Evolutionary conservation across 2,113 vertebrate genomes (phyloP), one percentile per base, ranked within the genome.

Genomic region (Sinocyclocheilus maitianheensis): DNA sequence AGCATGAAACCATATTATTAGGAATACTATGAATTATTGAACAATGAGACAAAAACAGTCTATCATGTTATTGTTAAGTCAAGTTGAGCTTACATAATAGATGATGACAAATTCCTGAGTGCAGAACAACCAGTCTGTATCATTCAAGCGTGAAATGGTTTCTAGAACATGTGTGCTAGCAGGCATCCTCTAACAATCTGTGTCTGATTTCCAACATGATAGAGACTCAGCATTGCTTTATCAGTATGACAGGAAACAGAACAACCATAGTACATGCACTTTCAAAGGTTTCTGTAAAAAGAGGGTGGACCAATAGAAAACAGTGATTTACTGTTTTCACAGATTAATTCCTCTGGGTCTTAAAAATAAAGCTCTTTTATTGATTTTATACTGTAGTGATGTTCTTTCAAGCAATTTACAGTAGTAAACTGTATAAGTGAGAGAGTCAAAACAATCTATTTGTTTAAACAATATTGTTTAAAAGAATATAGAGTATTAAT

Each of bases 171-270:
- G 26, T 69, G 22, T n/a, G 69, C 55, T 74, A 26, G 10, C 63
- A 81, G 65, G 34, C 34, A 60, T 79, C 67, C 30, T 60, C 79
- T 14, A 46, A 16, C 76, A 63, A 30, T 43, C 20, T 79, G 63
- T 80, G 62, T 58, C 58, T 79, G 63, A 79, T 80, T 80, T 58
- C 12, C 2, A 62, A 80, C 34, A 62, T 79, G 18, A 67, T 2
- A 26, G 51, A 72, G 60, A 46, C 34, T 90, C 88, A 91, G 91
- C 90, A 84, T 48, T 77, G n/a, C 87, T 84, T 86, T 43, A 77
- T 90, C 83, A 77, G 22, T 34, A 26, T 77, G 46, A 79, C 69
- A 58, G 43, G 37, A 63, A 81, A 81, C 16, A 3, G 86, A 83
- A 8, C 65, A 60, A 69, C 48, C 30, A 60, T 40, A 16, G 48